phyloP scores from a whole-genome alignment of 2,113 vertebrate species.

The Lamprotornis superbus region DNA sequence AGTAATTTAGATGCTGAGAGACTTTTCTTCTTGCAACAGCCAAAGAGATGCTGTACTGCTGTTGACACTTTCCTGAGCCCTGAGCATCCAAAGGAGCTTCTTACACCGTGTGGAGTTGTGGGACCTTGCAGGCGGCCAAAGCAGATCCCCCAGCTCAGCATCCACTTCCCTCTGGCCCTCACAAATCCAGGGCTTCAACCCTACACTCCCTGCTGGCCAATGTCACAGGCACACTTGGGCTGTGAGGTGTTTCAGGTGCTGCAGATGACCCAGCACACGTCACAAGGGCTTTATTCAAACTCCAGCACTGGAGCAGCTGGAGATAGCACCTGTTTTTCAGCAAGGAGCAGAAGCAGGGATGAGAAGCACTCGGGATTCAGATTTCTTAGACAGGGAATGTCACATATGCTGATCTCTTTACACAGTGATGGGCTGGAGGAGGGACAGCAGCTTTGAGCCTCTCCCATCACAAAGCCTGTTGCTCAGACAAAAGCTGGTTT shows the following conservation, averaged over 20 bases:
- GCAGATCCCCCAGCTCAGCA: not conserved
- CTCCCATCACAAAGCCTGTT: not conserved
- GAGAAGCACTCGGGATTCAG: not conserved
- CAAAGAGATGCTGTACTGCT: not conserved
- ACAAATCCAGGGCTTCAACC: not conserved
- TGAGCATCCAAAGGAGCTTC: not conserved
- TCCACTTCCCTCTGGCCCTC: not conserved
- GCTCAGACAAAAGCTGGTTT: not conserved
- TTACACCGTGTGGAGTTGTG: not conserved
- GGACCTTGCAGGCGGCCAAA: not conserved
- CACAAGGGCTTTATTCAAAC: not conserved
- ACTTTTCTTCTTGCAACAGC: not conserved
- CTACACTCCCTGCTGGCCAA: not conserved
- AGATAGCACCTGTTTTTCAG: not conserved
- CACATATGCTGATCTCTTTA: accelerated
- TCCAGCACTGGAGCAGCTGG: not conserved
- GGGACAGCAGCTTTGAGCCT: not conserved
- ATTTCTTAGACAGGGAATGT: not conserved
- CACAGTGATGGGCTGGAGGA: not conserved
- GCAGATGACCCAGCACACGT: accelerated
- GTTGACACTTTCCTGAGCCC: not conserved
- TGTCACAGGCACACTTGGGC: no score
- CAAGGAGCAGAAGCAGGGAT: not conserved
- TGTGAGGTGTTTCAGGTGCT: not conserved
- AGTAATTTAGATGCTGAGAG: not conserved